phyloP scores from a whole-genome alignment of 2,888 invertebrate species.

The Drosophila phalerata region DNA sequence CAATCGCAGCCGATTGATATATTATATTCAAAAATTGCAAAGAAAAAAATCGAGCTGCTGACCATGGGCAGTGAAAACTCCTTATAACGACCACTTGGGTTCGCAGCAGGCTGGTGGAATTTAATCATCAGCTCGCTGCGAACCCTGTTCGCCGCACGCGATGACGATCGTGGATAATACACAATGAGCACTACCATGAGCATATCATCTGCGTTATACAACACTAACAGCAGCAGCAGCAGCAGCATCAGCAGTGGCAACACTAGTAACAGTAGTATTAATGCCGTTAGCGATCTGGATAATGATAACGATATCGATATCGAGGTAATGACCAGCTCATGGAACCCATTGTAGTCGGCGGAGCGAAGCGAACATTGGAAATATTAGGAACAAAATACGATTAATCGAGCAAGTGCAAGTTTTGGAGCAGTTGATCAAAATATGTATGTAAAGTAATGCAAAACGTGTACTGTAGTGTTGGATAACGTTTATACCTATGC shows the following conservation, averaged over 20 bases:
- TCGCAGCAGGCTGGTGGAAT: slow-evolving; percentile 89
- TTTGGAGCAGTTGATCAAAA: slow-evolving; percentile 84
- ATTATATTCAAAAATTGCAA: slow-evolving; percentile 95
- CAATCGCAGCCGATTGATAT: slow-evolving; percentile 95
- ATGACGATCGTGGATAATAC: slow-evolving; percentile 85
- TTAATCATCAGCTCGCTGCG: slow-evolving; percentile 89
- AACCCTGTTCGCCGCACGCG: slow-evolving; percentile 89
- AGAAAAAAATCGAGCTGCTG: slow-evolving; percentile 94
- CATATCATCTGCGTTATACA: slow-evolving; percentile 65
- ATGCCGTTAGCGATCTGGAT: slow-evolving; percentile 6
- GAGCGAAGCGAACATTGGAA: slow-evolving; percentile 79
- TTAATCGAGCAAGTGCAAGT: slow-evolving; percentile 56
- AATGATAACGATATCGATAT: slow-evolving; percentile 27
- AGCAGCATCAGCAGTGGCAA: slow-evolving; percentile 24
- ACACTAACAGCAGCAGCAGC: slow-evolving; percentile 41
- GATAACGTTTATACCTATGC: slow-evolving; percentile 37
- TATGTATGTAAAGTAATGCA: slow-evolving; percentile 72
- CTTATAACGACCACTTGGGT: slow-evolving; percentile 86
- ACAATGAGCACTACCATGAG: slow-evolving; percentile 74
- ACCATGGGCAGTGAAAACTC: slow-evolving; percentile 91
- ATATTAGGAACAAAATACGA: slow-evolving; percentile 26
- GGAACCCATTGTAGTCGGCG: slow-evolving; percentile 62
- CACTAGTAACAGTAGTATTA: slow-evolving; percentile 30
- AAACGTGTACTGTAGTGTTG: slow-evolving; percentile 60
- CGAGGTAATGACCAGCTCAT: slow-evolving; percentile 51